Conservation (phyloP, 1,140 invertebrate genomes). For the Pentalonia nigronervosa region DNA sequence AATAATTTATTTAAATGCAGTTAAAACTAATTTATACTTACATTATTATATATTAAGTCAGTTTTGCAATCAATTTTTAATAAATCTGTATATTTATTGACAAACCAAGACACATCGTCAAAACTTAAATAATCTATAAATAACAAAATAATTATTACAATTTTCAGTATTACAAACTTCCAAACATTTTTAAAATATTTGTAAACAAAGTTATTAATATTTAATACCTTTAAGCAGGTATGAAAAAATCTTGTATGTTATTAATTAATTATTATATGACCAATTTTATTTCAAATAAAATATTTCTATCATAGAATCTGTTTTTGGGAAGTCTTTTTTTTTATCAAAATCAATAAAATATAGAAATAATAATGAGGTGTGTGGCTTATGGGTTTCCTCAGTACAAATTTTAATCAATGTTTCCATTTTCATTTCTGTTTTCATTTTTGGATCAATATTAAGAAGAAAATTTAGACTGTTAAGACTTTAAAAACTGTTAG, state of each 20-base stretch:
- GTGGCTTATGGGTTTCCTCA: no score
- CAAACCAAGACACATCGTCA: conserved; percentile 46
- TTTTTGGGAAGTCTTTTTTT: no score
- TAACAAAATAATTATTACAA: not conserved
- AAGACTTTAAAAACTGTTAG: no score
- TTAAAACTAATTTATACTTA: conserved; percentile 7
- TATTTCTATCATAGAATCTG: not conserved
- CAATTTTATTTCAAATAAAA: not conserved
- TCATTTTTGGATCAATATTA: no score
- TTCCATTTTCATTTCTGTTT: no score
- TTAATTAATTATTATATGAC: no score
- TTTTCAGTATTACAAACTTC: not conserved
- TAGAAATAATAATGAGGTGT: no score
- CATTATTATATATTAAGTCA: not conserved
- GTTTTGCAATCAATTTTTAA: not conserved
- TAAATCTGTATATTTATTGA: conserved; percentile 50
- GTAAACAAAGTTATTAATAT: not conserved
- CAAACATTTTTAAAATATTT: not conserved
- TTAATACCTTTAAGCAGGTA: not conserved
- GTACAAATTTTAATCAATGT: no score
- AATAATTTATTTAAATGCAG: no score
- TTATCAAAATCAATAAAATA: no score
- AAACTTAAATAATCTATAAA: conserved; percentile 46
- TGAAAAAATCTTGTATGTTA: not conserved
- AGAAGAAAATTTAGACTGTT: no score